Percentiles rank a stretch among this genome's conserved stretches.
Evolutionary conservation across 2,113 vertebrate genomes (phyloP).

Genomic region (Panthera tigris): DNA sequence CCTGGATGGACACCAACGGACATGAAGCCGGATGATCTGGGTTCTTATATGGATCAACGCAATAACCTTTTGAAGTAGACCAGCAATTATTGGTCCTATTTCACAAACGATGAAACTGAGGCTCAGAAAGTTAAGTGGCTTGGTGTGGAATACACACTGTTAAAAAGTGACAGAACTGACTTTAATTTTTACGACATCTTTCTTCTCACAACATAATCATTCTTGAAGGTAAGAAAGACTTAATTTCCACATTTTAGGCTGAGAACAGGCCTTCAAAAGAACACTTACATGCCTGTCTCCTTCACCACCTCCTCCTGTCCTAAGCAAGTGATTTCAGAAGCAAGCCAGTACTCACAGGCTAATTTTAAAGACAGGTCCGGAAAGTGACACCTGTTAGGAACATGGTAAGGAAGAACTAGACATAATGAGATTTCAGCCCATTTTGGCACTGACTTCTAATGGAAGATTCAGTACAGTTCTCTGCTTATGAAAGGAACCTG

Average conservation of each 20-base stretch:
- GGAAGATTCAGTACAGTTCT: not conserved
- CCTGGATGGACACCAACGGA: not conserved
- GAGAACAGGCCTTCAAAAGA: slow-evolving; percentile 39
- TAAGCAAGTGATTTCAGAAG: not conserved
- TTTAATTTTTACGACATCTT: not conserved
- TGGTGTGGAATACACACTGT: not conserved
- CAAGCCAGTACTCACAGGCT: not conserved
- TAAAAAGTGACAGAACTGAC: not conserved
- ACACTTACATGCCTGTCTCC: not conserved
- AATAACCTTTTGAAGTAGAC: not conserved
- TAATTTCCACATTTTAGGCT: not conserved
- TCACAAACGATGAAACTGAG: not conserved
- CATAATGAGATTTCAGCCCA: not conserved
- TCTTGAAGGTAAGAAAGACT: slow-evolving; percentile 18
- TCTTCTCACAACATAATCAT: not conserved
- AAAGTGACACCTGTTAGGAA: slow-evolving; percentile 9
- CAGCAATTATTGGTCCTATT: not conserved
- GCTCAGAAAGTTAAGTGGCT: not conserved
- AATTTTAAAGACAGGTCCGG: slow-evolving; percentile 10
- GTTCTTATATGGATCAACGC: not conserved
- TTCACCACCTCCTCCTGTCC: not conserved
- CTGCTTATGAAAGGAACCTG: not conserved
- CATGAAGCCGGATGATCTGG: not conserved
- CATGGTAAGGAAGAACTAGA: not conserved
- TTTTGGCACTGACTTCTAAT: not conserved